Evolutionary conservation across 1,140 invertebrate species (phyloP).

Genomic region (Ditylenchus dipsaci): DNA sequence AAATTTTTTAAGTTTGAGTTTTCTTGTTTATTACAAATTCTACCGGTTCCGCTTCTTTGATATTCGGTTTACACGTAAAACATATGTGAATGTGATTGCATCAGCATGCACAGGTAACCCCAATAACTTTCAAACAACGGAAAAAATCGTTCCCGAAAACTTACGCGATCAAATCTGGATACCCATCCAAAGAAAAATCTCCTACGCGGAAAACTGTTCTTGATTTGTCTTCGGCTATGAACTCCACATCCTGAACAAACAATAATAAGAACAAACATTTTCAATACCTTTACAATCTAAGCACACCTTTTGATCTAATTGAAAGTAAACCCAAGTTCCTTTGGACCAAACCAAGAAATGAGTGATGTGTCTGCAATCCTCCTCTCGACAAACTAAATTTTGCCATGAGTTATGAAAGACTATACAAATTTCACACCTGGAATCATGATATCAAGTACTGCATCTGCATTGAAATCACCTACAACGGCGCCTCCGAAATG

Average conservation of each 20-base stretch:
- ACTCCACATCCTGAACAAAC: slow-evolving; percentile 22
- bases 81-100: too few relatives aligned
- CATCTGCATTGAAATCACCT: slow-evolving; percentile 49
- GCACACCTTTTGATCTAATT: slow-evolving; percentile 38
- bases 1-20: too few relatives aligned
- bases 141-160: slow-evolving; percentile 13
- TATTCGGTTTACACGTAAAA: too few relatives aligned
- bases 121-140: too few relatives aligned
- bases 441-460: slow-evolving; percentile 44
- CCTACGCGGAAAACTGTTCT: slow-evolving; percentile 49
- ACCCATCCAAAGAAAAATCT: slow-evolving; percentile 52
- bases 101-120: too few relatives aligned
- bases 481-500: slow-evolving; percentile 45
- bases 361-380: slow-evolving; percentile 29
- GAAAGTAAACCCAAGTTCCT: slow-evolving; percentile 26
- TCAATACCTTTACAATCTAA: background rate
- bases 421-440: slow-evolving; percentile 20
- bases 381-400: slow-evolving; percentile 27
- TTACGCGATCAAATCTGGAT: slow-evolving; percentile 47
- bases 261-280: too few relatives aligned
- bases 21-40: too few relatives aligned
- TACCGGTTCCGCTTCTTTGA: too few relatives aligned
- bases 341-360: slow-evolving; percentile 39
- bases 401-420: too few relatives aligned
- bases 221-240: slow-evolving; percentile 29